A percentile compares a stretch with the other conserved stretches of the same genome.
Conservation (phyloP, 2,888 invertebrate genomes). For the Macrostomum cliftonense region DNA sequence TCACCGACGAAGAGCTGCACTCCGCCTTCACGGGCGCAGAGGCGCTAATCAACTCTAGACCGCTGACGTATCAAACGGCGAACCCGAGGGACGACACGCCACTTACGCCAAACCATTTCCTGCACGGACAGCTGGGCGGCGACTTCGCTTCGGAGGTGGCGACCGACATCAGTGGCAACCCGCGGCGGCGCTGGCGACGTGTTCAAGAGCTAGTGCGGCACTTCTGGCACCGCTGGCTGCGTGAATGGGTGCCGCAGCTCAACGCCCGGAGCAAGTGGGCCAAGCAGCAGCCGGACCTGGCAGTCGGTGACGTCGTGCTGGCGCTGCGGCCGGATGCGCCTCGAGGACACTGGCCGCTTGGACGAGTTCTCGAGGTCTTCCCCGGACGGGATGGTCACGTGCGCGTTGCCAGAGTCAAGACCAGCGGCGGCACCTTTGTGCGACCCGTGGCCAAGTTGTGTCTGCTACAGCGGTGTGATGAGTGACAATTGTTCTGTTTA, state of each 20-base stretch:
- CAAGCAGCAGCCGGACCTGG: neutral
- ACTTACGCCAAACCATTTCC: constrained; percentile 9
- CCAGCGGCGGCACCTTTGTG: too few species aligned
- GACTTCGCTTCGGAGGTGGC: constrained; percentile 7
- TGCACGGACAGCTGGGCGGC: constrained; percentile 10
- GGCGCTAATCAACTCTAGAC: constrained; percentile 5
- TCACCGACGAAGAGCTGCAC: constrained; percentile 7
- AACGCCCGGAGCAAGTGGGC: neutral
- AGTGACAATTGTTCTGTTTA: too few species aligned
- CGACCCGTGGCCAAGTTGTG: too few species aligned
- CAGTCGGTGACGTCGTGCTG: neutral
- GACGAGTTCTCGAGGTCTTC: neutral
- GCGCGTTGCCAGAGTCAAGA: too few species aligned
- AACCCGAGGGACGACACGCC: neutral
- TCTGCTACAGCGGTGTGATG: too few species aligned
- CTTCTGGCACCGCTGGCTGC: constrained; percentile 2
- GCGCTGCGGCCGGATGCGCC: neutral
- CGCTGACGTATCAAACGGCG: constrained; percentile 2
- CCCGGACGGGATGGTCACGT: neutral
- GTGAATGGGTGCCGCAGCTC: neutral
- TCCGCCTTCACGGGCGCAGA: constrained; percentile 6
- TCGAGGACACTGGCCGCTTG: constrained; percentile 4
- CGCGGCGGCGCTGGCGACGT: constrained; percentile 5
- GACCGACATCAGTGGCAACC: constrained; percentile 1
- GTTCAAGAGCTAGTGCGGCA: constrained; percentile 4